Evolutionary conservation across 1,140 invertebrate species (phyloP).

Genomic region (Plodia interpunctella): DNA sequence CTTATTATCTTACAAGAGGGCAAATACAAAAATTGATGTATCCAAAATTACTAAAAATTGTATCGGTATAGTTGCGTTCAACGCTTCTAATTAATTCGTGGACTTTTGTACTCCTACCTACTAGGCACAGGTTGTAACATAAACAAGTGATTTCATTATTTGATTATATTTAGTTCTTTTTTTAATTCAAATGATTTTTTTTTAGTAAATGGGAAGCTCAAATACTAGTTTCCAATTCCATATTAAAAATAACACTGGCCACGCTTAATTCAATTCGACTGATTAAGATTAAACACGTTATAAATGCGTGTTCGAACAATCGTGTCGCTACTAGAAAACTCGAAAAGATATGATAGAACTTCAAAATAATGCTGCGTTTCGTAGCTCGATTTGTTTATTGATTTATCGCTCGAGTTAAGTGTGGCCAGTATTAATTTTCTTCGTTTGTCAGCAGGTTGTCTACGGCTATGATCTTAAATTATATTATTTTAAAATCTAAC

Average conservation of each 20-base stretch:
- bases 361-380: too few species aligned
- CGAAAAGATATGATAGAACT: too few species aligned
- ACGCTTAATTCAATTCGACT: background rate
- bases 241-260: constrained; percentile 9
- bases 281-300: too few species aligned
- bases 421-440: background rate
- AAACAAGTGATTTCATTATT: too few species aligned
- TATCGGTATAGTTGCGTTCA: constrained; percentile 4
- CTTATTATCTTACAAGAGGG: constrained; percentile 12
- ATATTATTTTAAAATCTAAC: background rate
- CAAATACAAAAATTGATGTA: background rate
- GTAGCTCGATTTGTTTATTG: too few species aligned
- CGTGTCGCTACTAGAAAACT: too few species aligned
- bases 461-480: background rate
- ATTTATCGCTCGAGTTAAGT: too few species aligned
- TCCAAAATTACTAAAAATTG: background rate
- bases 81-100: constrained; percentile 9
- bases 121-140: constrained; percentile 14
- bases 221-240: constrained; percentile 6
- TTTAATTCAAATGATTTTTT: background rate
- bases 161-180: background rate
- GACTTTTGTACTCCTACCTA: constrained; percentile 6
- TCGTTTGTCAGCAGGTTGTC: background rate
- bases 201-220: constrained; percentile 8
- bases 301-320: too few species aligned